Conservation (phyloP, 2,113 vertebrate species). For the Python bivittatus region DNA sequence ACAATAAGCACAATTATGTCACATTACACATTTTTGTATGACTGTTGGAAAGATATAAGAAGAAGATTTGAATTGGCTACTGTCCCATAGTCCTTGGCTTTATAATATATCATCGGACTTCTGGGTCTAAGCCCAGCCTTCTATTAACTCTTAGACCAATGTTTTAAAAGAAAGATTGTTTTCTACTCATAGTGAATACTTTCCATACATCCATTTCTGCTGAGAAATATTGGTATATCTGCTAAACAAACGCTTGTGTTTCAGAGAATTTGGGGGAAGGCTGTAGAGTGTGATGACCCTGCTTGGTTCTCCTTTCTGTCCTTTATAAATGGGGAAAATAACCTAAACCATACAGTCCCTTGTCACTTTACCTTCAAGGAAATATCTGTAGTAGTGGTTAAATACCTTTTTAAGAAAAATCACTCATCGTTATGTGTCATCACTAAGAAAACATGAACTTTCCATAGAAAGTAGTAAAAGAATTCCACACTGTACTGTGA, state of each 20-base stretch:
- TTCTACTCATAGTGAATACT: background rate
- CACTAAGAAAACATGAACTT: background rate
- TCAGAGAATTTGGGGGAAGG: background rate
- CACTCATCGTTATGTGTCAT: background rate
- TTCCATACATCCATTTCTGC: background rate
- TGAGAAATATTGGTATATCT: background rate
- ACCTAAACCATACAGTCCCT: background rate
- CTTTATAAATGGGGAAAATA: background rate
- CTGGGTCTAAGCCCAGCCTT: background rate
- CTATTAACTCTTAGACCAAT: background rate
- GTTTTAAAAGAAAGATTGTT: background rate
- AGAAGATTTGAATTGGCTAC: background rate
- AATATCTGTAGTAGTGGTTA: background rate
- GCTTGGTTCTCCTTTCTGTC: background rate
- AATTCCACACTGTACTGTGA: background rate
- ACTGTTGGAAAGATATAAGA: background rate
- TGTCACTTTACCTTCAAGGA: background rate
- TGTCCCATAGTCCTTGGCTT: background rate
- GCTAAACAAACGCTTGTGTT: background rate
- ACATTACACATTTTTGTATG: background rate
- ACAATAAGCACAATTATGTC: background rate
- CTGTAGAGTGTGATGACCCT: background rate
- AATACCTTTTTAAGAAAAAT: background rate
- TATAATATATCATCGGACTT: background rate
- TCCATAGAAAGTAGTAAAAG: background rate